Evolutionary conservation across 2,113 vertebrate species (phyloP).

Genomic region (Brachypteracias leptosomus): DNA sequence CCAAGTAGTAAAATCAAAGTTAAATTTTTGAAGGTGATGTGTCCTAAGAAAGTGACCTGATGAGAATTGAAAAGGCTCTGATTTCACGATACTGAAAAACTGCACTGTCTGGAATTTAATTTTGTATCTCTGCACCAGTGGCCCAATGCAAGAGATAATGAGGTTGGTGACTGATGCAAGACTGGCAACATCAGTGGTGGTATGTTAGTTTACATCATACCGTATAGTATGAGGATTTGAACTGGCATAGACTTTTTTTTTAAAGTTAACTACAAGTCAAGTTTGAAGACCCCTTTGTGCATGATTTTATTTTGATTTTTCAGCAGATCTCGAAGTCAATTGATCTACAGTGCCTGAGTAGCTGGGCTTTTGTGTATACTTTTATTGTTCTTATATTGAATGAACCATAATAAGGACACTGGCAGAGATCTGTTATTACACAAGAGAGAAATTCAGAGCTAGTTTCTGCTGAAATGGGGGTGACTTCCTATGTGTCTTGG

Average conservation of each 20-base stretch:
- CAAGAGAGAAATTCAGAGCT: not conserved
- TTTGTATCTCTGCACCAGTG: not conserved
- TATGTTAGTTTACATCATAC: not conserved
- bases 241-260: not conserved
- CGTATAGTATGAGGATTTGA: not conserved
- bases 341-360: not conserved
- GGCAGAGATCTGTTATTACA: not conserved
- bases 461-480: not conserved
- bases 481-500: not conserved
- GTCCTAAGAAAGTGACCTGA: not conserved
- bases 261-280: not conserved
- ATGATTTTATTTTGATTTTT: not conserved
- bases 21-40: not conserved
- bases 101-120: not conserved
- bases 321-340: not conserved
- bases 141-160: not conserved
- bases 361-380: not conserved
- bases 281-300: not conserved
- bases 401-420: not conserved
- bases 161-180: not conserved
- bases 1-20: conserved; percentile 3
- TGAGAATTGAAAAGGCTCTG: not conserved
- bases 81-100: not conserved
- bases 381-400: not conserved
- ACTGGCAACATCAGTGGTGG: not conserved